A percentile compares a stretch with the other conserved stretches of the same genome.
Conservation (phyloP, 2,113 vertebrate genomes). For the Hippotragus niger region DNA sequence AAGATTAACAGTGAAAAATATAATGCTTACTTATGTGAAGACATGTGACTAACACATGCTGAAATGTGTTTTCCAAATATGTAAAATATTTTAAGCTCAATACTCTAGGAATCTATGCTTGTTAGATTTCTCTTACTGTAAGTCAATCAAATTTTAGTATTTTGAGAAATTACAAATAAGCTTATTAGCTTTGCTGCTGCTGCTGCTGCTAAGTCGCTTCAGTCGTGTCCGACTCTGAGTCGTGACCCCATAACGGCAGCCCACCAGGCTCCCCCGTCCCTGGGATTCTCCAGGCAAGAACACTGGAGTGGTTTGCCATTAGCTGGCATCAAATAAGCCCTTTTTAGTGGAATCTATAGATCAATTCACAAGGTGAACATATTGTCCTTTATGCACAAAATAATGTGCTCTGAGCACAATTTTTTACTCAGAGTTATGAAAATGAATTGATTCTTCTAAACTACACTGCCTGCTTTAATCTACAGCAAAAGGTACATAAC, state of each 20-base stretch:
- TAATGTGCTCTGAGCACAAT: background rate
- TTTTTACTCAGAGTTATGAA: constrained; percentile 1
- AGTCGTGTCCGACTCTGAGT: no score
- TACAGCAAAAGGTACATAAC: background rate
- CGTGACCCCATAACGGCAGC: no score
- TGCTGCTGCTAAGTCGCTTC: no score
- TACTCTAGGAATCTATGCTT: background rate
- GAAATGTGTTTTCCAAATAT: constrained; percentile 16
- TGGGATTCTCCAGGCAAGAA: no score
- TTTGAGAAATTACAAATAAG: constrained; percentile 25
- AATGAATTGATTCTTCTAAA: background rate
- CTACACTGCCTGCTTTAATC: background rate
- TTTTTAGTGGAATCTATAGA: background rate
- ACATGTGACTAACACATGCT: background rate
- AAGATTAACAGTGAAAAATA: constrained; percentile 19
- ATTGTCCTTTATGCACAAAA: background rate
- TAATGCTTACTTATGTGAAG: background rate
- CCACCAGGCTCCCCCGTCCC: no score
- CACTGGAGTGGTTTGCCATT: background rate
- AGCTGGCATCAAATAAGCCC: background rate
- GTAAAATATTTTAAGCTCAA: constrained; percentile 22
- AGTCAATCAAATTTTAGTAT: constrained; percentile 37
- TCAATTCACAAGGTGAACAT: background rate
- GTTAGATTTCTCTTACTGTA: background rate
- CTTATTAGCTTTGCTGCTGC: background rate